A percentile compares a stretch with the other conserved stretches of the same genome.
Evolutionary conservation across 2,113 vertebrate species (phyloP).

Genomic region (Nothobranchius kuhntae): DNA sequence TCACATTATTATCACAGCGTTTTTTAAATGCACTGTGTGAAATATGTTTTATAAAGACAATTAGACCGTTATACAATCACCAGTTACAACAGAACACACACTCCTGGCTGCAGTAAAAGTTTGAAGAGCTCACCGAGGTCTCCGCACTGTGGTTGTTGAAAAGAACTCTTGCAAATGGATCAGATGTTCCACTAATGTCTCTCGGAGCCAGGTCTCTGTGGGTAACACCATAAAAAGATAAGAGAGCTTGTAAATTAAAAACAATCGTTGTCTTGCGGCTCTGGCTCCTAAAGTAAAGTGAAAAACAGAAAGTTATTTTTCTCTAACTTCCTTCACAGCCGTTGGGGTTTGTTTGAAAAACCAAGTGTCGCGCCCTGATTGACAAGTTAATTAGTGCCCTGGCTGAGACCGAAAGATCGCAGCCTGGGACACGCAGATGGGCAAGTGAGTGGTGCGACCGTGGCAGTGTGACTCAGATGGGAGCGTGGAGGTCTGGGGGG

Average conservation of each 20-base stretch:
- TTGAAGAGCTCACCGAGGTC: constrained; percentile 83
- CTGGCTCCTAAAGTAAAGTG: constrained; percentile 6
- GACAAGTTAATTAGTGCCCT: constrained; percentile 58
- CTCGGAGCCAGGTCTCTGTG: constrained; percentile 87
- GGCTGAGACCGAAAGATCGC: constrained; percentile 32
- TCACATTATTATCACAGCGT: no score
- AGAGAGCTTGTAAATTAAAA: constrained; percentile 12
- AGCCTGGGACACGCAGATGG: constrained; percentile 61
- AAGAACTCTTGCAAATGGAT: constrained; percentile 86
- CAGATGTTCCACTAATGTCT: constrained; percentile 88
- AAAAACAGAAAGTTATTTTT: constrained; percentile 9
- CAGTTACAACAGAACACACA: constrained; percentile 1
- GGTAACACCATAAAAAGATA: constrained; percentile 28
- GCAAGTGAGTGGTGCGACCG: constrained; percentile 57
- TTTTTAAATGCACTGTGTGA: no score
- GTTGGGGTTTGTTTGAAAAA: constrained; percentile 36
- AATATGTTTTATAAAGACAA: not conserved
- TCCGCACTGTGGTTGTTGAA: constrained; percentile 85
- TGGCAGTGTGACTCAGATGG: constrained; percentile 42
- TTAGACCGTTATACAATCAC: not conserved
- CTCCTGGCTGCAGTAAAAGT: not conserved
- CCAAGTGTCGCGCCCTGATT: constrained; percentile 39
- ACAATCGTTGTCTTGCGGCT: not conserved
- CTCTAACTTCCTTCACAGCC: constrained; percentile 26
- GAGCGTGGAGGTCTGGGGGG: constrained; percentile 47